Base-by-base conservation (phyloP, 2,113 vertebrate genomes). In the Macroglossus sobrinus region DNA sequence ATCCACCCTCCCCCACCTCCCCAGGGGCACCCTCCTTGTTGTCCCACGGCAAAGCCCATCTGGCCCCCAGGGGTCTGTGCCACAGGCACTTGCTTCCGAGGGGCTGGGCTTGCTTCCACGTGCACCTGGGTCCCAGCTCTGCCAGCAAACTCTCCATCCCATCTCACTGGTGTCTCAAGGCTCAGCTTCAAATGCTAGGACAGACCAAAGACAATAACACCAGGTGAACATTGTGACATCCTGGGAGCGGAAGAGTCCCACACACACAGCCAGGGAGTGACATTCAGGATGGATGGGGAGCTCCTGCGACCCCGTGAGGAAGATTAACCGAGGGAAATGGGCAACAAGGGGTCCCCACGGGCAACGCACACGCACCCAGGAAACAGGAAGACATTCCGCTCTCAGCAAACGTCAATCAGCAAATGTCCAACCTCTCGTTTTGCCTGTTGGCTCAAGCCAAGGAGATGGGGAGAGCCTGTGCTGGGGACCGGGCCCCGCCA, bases 271-370 rank as follows among this genome's bases (percentile, higher is more conserved):
- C 7, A 22, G 64, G 69, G 82, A 28, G 33, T 24, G 24, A 26
- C 19, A 0, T 3, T 40, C 12, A 63, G 24, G 14, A 26, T 18
- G 18, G 3, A n/a, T 10, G 4, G 26, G 40, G 69, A 69, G 24
- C 10, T 35, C 72, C 2, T 6, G n/a, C 30, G 33, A n/a, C 38
- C 30, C 35, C 15, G 28, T 38, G 16, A 14, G 38, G 28, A 64
- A 35, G 55, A 47, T 8, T 12, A 30, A 14, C 43, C 11, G 53
- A 3, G 59, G 91, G 33, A 59, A 10, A 35, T 2, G 40, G 43
- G 43, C 2, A 0, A 57, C 2, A 0, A 57, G 28, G n/a, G 2
- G 43, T 16, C 1, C 8, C 11, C 8, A 35, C 12, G 43, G 82
- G 68, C 14, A 15, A 3, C 21, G 28, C 82, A 28, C 15, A 4